Conservation (phyloP, 1,140 invertebrate species). For the Macrocentrus cingulum region DNA sequence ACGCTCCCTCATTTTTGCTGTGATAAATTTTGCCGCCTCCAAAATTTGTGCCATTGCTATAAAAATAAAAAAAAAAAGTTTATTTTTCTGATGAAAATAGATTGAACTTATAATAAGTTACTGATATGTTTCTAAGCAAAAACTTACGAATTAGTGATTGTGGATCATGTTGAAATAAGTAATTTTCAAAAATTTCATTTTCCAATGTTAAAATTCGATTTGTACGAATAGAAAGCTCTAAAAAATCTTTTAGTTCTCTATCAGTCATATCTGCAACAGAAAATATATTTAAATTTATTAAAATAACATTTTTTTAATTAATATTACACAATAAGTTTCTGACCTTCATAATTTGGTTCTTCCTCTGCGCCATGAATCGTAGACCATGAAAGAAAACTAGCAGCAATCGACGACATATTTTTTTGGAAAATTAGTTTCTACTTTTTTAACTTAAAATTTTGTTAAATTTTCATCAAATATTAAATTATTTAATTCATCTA, state of each 20-base stretch:
- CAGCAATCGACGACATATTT: too few relatives aligned
- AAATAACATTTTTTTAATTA: constrained; percentile 5
- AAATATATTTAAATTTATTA: not conserved
- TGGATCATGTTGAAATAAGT: constrained; percentile 36
- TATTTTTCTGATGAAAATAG: not conserved
- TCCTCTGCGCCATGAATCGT: constrained; percentile 25
- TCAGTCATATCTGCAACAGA: constrained; percentile 33
- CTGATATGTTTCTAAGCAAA: not conserved
- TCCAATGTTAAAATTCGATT: constrained; percentile 40
- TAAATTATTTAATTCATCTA: too few relatives aligned
- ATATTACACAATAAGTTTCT: constrained; percentile 3
- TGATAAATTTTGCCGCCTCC: constrained; percentile 31
- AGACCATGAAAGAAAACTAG: constrained; percentile 25
- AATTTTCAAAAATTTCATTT: constrained; percentile 46
- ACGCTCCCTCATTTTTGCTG: constrained; percentile 2
- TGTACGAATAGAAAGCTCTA: constrained; percentile 29
- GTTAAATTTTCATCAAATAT: too few relatives aligned
- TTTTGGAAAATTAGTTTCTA: too few relatives aligned
- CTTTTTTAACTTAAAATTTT: too few relatives aligned
- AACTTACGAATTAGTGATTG: constrained; percentile 35
- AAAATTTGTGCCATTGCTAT: constrained; percentile 35
- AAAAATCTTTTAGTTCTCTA: constrained; percentile 32
- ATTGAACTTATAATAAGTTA: not conserved
- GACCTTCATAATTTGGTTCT: constrained; percentile 30
- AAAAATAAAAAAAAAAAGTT: constrained; percentile 4